Evolutionary conservation across 2,888 invertebrate species (phyloP).

Genomic region (Rhingia campestris): DNA sequence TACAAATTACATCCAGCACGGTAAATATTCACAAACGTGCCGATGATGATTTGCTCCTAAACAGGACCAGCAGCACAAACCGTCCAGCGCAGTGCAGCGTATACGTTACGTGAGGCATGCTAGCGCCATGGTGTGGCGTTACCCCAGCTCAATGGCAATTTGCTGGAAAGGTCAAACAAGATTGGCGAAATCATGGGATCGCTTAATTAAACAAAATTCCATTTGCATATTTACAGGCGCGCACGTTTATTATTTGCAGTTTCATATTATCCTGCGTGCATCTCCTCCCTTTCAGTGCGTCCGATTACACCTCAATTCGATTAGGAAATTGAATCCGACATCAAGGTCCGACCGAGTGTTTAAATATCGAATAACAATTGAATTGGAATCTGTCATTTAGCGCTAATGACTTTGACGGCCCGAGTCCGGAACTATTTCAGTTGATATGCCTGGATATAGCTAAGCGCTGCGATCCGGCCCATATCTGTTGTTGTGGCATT

Average conservation of each 20-base stretch:
- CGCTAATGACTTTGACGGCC: background rate
- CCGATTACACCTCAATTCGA: constrained; percentile 33
- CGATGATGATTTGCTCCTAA: constrained; percentile 50
- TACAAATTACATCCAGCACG: constrained; percentile 58
- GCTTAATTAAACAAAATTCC: constrained; percentile 68
- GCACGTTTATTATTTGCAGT: constrained; percentile 36
- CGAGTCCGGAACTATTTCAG: constrained; percentile 14
- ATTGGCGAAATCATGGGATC: constrained; percentile 67
- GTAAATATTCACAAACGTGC: constrained; percentile 50
- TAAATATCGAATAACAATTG: constrained; percentile 50
- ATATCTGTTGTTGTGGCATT: constrained; percentile 14
- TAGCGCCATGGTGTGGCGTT: background rate
- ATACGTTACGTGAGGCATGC: constrained; percentile 26
- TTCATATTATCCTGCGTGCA: constrained; percentile 6
- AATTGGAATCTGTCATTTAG: constrained; percentile 23
- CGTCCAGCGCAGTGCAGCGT: constrained; percentile 26
- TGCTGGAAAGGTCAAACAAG: constrained; percentile 69
- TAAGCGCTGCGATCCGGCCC: background rate
- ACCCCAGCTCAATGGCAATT: constrained; percentile 25
- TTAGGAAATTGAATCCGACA: constrained; percentile 41
- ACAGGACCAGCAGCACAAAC: constrained; percentile 30
- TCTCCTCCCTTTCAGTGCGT: background rate
- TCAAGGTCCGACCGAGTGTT: constrained; percentile 6
- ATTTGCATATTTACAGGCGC: constrained; percentile 35
- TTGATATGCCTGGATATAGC: constrained; percentile 1